A percentile compares a stretch with the other conserved stretches of the same genome.
Conservation (phyloP, 1,140 invertebrate genomes). For the Dufourea novaeangliae region DNA sequence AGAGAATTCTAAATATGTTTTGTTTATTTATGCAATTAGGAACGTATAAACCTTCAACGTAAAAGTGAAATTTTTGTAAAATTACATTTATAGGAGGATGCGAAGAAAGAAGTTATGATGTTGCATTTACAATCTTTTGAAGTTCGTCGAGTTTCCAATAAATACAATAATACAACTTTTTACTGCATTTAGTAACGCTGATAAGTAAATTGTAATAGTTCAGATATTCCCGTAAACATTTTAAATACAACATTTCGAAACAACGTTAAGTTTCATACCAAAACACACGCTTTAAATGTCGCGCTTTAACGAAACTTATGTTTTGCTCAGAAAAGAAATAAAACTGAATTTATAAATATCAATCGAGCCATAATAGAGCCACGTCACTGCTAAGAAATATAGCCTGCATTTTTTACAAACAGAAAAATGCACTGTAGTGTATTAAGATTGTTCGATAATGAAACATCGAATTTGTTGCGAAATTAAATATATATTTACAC, state of each 20-base stretch:
- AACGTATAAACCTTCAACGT: slow-evolving; percentile 6
- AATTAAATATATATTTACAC: slow-evolving; percentile 50
- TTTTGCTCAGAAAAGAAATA: background rate
- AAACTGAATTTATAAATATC: background rate
- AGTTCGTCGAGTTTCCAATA: slow-evolving; percentile 53
- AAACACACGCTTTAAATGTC: slow-evolving; percentile 27
- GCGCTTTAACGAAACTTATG: slow-evolving; percentile 29
- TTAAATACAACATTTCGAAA: background rate
- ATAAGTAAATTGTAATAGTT: slow-evolving; percentile 22
- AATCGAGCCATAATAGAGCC: background rate
- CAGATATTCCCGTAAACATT: background rate
- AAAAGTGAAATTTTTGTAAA: slow-evolving; percentile 48
- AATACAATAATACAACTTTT: slow-evolving; percentile 57
- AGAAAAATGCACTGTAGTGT: background rate
- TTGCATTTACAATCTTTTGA: slow-evolving; percentile 62
- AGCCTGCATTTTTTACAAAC: slow-evolving; percentile 8
- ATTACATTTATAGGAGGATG: slow-evolving; percentile 51
- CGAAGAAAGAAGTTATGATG: slow-evolving; percentile 55
- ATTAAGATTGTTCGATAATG: slow-evolving; percentile 7
- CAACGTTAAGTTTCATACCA: background rate
- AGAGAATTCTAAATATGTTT: slow-evolving; percentile 22
- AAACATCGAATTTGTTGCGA: slow-evolving; percentile 66
- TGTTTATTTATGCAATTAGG: slow-evolving; percentile 45
- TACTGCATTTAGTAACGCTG: slow-evolving; percentile 11
- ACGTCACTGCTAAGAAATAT: slow-evolving; percentile 16